Evolutionary conservation across 2,797 vertebrate species (phyloP).

Genomic region (Nyctalus aviator): DNA sequence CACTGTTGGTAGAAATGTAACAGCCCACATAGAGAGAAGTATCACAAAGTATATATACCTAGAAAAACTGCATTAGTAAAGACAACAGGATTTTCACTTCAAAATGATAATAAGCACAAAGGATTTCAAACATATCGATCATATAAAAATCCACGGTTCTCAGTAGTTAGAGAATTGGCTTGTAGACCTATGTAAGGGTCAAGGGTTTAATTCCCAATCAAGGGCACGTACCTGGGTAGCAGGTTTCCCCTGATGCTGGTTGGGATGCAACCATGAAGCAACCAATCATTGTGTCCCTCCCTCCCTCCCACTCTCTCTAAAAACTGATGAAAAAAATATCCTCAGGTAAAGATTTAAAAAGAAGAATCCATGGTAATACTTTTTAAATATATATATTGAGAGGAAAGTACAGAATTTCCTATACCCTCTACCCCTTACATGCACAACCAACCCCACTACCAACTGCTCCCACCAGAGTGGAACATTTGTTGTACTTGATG

Average conservation of each 20-base stretch:
- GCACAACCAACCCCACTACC: neutral
- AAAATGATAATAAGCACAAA: neutral
- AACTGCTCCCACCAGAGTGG: neutral
- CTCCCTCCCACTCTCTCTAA: too few relatives aligned
- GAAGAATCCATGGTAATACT: too few relatives aligned
- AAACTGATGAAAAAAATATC: too few relatives aligned
- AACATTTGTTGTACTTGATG: neutral
- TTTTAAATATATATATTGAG: too few relatives aligned
- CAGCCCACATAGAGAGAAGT: neutral
- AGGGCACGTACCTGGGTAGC: too few relatives aligned
- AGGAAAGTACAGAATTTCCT: neutral
- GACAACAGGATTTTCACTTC: neutral
- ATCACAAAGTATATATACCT: neutral
- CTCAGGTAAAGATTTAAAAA: too few relatives aligned
- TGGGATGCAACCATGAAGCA: too few relatives aligned
- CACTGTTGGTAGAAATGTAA: neutral
- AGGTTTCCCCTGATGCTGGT: too few relatives aligned
- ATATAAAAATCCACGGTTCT: neutral
- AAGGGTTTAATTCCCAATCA: too few relatives aligned
- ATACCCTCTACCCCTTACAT: neutral
- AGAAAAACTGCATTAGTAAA: neutral
- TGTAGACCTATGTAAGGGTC: too few relatives aligned
- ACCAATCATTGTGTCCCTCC: too few relatives aligned
- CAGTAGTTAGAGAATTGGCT: too few relatives aligned
- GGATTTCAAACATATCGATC: neutral